A percentile compares a stretch with the other conserved stretches of the same genome.
phyloP scores from a whole-genome alignment of 2,888 invertebrate species.

The Hirtodrosophila duncani region DNA sequence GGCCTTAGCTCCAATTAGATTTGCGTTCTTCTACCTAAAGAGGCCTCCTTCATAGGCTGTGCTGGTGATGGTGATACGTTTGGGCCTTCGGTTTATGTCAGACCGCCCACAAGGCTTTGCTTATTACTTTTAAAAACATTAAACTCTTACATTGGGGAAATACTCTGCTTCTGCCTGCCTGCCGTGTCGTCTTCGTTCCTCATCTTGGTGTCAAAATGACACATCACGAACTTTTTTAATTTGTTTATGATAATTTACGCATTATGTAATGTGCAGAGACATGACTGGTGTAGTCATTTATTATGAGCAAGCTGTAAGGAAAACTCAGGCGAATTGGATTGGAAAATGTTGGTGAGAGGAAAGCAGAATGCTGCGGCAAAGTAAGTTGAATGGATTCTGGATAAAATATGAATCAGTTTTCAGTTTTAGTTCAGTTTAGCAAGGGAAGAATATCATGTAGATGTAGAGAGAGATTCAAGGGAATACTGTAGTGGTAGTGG shows the following conservation, averaged over 20 bases:
- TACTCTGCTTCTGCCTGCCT: conserved; percentile 3
- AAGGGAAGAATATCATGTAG: no score
- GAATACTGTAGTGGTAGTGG: no score
- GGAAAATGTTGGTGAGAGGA: no score
- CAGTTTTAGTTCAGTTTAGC: no score
- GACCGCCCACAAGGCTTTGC: conserved; percentile 66
- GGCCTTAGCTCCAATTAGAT: conserved; percentile 57
- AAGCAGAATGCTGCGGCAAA: no score
- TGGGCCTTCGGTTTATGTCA: conserved; percentile 22
- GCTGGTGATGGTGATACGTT: conserved; percentile 8
- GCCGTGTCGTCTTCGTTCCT: conserved; percentile 5
- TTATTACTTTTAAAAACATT: conserved; percentile 62
- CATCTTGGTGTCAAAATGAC: conserved; percentile 54
- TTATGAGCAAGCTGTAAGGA: no score
- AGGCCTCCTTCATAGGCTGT: conserved; percentile 29
- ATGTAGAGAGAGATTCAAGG: no score
- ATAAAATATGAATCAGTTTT: no score
- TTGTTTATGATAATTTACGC: conserved; percentile 76
- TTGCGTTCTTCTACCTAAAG: conserved; percentile 29
- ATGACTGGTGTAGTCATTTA: conserved; percentile 51
- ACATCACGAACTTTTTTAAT: conserved; percentile 74
- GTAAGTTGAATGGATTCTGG: no score
- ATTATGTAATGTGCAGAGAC: conserved; percentile 45
- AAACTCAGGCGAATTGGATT: no score
- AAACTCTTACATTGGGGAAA: conserved; percentile 42